These are phyloP conservation scores for Thereva nobilitata DNA, from an alignment of 2,888 invertebrate species.

Conservation along the genomic window DNA sequence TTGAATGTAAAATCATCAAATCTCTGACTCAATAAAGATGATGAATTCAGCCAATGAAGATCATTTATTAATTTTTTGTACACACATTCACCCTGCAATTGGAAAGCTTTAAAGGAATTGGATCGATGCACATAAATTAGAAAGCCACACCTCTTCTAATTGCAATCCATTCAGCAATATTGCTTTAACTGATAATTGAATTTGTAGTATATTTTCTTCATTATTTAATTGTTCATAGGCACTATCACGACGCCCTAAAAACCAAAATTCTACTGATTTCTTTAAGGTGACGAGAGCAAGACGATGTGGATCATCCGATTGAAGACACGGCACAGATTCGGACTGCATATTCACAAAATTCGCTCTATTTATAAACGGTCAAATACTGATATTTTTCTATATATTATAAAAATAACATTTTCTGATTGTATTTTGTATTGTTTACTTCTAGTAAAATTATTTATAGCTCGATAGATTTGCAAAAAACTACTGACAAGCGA, in stretches of 20 bases:
- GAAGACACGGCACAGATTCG: background rate
- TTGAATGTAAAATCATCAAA: conserved; percentile 14
- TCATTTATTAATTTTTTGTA: conserved; percentile 39
- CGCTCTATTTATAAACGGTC: background rate
- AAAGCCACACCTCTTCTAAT: conserved; percentile 38
- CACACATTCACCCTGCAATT: conserved; percentile 33
- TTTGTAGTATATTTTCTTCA: conserved; percentile 38
- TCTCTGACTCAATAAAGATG: conserved; percentile 17
- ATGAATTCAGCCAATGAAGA: conserved; percentile 38
- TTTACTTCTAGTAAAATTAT: too few species aligned
- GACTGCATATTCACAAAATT: conserved; percentile 13
- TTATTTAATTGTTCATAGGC: conserved; percentile 34
- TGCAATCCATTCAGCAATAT: conserved; percentile 42
- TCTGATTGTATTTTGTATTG: background rate
- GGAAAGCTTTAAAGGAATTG: background rate
- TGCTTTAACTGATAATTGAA: conserved; percentile 40
- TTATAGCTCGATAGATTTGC: too few species aligned
- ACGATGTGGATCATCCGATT: conserved; percentile 15
- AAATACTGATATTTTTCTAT: background rate
- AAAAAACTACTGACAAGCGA: too few species aligned
- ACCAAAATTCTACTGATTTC: conserved; percentile 45
- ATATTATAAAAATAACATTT: conserved; percentile 6
- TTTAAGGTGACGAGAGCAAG: conserved; percentile 42
- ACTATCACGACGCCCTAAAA: conserved; percentile 40
- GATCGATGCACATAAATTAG: background rate